Evolutionary conservation across 2,888 invertebrate genomes (phyloP), one percentile per base, ranked within the genome.

Genomic region (Byasa hedistus): DNA sequence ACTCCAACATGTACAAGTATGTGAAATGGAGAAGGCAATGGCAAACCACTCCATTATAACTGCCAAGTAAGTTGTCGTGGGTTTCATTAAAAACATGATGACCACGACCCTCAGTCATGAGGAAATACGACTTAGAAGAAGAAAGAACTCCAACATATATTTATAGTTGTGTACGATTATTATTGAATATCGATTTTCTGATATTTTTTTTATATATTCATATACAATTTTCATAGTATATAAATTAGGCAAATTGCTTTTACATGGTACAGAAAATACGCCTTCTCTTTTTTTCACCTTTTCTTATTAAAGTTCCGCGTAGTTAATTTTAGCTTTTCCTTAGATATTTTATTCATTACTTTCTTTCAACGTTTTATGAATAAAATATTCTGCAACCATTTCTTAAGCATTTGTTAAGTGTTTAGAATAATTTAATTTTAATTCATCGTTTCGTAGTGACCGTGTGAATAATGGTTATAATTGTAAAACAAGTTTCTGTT

Each of bases 301-400:
- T 27, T 27, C 27, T 56, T 56, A 27, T 56, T 56, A 56, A 27
- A 27, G 27, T 54, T 56, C 56, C 23, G 27, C 56, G 56, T 22
- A 56, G 56, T 56, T 56, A 56, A 56, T 56, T 23, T 56, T 7
- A 56, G 27, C 24, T 56, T 56, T 56, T 4, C 56, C 27, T 23
- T 24, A 27, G 7, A 56, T 56, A 56, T 27, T 56, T 56, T 27
- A 56, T 56, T 56, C 56, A 56, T 56, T 56, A 27, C 56, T 56
- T 56, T 56, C 56, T 56, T 56, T 56, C 19, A 56, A 22, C 27
- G 56, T 56, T 56, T 56, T 56, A 56, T 56, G 27, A 56, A 56
- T 56, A 56, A 56, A 19, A 56, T 56, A 19, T 19, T 56, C 23
- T 23, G 19, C 19, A 24, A 23, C 56, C 8, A 27, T 22, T 27